A percentile compares a stretch with the other conserved stretches of the same genome.
Conservation (phyloP, 1,140 invertebrate species). For the Asbolus verrucosus region DNA sequence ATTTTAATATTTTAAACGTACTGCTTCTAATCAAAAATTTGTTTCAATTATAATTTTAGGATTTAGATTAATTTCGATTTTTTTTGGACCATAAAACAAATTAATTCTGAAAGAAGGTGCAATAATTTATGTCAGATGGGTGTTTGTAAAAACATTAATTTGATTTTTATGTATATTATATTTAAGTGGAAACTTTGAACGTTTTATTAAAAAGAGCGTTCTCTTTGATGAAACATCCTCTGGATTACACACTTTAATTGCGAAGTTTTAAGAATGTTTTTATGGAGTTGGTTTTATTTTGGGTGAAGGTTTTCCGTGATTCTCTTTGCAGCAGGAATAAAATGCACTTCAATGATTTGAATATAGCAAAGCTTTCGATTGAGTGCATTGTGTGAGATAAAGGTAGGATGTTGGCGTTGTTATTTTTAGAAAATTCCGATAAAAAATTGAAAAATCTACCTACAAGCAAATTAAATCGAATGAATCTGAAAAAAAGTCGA, state of each 20-base stretch:
- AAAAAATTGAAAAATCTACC: constrained; percentile 23
- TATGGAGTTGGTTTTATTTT: constrained; percentile 2
- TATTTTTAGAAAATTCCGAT: constrained; percentile 18
- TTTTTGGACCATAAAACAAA: no score
- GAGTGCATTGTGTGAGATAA: constrained; percentile 26
- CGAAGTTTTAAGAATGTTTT: constrained; percentile 13
- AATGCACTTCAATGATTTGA: constrained; percentile 25
- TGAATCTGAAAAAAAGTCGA: constrained; percentile 14
- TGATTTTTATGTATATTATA: no score
- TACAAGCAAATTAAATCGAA: constrained; percentile 12
- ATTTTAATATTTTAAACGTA: no score
- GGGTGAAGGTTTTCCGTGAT: constrained; percentile 16
- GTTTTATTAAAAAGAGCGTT: constrained; percentile 4
- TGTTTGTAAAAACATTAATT: no score
- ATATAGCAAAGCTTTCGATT: constrained; percentile 29
- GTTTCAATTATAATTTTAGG: no score
- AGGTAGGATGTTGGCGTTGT: constrained; percentile 15
- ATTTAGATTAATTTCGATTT: no score
- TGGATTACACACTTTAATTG: constrained; percentile 21
- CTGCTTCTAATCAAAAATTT: no score
- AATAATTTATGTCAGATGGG: background rate
- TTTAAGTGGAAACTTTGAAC: no score
- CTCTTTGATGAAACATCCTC: background rate
- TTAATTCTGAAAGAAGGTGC: no score
- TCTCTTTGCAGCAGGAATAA: constrained; percentile 24